A percentile compares a stretch with the other conserved stretches of the same genome.
Conservation (phyloP, 1,140 invertebrate genomes). For the Dendroctonus valens region DNA sequence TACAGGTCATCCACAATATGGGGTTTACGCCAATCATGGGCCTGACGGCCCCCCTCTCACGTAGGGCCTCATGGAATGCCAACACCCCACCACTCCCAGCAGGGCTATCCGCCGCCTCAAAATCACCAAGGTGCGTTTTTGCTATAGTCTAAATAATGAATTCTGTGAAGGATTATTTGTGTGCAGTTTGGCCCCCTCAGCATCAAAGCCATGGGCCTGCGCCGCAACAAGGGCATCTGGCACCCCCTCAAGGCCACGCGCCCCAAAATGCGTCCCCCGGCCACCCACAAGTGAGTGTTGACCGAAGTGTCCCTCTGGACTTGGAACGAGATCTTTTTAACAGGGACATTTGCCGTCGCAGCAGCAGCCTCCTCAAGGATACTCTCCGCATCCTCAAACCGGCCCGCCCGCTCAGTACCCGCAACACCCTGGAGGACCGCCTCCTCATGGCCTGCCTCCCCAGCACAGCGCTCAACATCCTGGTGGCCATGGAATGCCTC, state of each 20-base stretch:
- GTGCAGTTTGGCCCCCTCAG: constrained; percentile 6
- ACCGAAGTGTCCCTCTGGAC: background rate
- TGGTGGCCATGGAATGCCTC: constrained; percentile 29
- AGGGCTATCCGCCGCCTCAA: constrained; percentile 21
- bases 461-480: constrained; percentile 12
- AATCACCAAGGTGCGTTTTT: constrained; percentile 14
- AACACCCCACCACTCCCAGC: constrained; percentile 10
- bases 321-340: background rate
- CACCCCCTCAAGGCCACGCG: constrained; percentile 16
- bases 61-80: constrained; percentile 13
- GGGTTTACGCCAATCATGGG: constrained; percentile 24
- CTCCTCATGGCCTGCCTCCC: constrained; percentile 6
- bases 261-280: constrained; percentile 13
- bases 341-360: constrained; percentile 8
- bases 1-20: constrained; percentile 22
- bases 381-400: constrained; percentile 22
- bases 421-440: constrained; percentile 14
- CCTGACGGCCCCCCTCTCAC: constrained; percentile 9
- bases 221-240: constrained; percentile 3
- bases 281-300: constrained; percentile 5
- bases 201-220: constrained; percentile 26
- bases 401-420: constrained; percentile 21
- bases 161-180: background rate
- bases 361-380: constrained; percentile 24
- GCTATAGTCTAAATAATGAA: background rate